Base-by-base conservation (phyloP, 1,140 invertebrate genomes). In the Meteorus sp. region DNA sequence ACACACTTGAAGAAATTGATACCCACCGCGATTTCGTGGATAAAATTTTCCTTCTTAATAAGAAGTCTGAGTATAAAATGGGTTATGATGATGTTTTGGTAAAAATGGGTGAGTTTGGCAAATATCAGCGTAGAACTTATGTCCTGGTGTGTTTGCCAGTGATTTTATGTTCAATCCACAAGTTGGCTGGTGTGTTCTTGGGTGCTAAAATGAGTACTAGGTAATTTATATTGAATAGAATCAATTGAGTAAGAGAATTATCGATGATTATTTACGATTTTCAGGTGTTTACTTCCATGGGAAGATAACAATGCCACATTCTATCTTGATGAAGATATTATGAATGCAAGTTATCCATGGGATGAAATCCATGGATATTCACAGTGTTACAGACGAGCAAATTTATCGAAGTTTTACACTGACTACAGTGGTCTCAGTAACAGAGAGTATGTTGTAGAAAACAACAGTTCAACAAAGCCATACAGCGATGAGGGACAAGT, bases 131-230 rank as follows among this genome's bases (percentile, higher is more conserved):
- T 62, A 78, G 85, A 39, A 85, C 90, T 37, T 90, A 88, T 66
- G 75, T 89, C 44, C 73, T 92, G 6, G 72, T 91, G 35, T 89
- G 88, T 66, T 72, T 91, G 17, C 88, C 89, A 3, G 85, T 85
- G 2, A 88, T 91, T 66, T 82, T 85, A 6, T 88, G 87, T 70
- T 89, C 88, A 20, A 88, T 91, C 66, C 89, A 91, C 67, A 90
- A 91, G 68, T 75, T 92, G 7, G 87, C 83, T 1, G 88, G 88
- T 60, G 87, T 91, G 1, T 92, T 91, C 71, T 75, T 91, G 0
- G 81, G 85, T 43, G 86, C 86, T 5, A 86, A 85, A 76, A 81
- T 85, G 43, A 71, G 83, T 56, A 82, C 84, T 33, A 86, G 86
- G 71, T 89, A 72, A 66, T 55, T 20, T 65, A 45, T 68, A 69